Evolutionary conservation across 2,113 vertebrate species (phyloP).

Genomic region (Heterochromis multidens): DNA sequence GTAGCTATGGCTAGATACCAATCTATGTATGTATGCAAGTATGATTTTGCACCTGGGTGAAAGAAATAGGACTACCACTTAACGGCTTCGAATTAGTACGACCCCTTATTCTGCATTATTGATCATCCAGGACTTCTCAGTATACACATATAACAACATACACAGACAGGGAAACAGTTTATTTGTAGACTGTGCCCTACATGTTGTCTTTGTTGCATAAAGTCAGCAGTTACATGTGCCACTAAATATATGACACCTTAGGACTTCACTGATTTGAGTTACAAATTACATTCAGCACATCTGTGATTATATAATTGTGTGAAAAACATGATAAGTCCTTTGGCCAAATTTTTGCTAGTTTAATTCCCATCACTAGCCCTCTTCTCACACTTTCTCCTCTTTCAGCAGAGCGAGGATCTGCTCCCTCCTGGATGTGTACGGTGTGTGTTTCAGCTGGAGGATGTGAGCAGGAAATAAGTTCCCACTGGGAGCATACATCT

Average conservation of each 20-base stretch:
- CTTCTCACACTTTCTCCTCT: slow-evolving; percentile 49
- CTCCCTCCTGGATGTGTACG: slow-evolving; percentile 85
- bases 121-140: not conserved
- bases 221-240: not conserved
- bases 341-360: not conserved
- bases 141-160: not conserved
- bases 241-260: not conserved
- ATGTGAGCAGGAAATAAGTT: slow-evolving; percentile 84
- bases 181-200: not conserved
- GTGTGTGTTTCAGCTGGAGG: slow-evolving; percentile 83
- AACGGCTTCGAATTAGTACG: rapidly evolving
- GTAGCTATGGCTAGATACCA: not conserved
- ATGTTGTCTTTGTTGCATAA: not conserved
- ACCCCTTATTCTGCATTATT: too few relatives aligned
- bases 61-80: not conserved
- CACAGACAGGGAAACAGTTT: not conserved
- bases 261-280: not conserved
- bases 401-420: slow-evolving; percentile 77
- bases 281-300: not conserved
- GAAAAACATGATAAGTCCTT: not conserved
- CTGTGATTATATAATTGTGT: not conserved
- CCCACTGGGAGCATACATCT: slow-evolving; percentile 84
- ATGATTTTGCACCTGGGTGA: not conserved
- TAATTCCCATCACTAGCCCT: not conserved
- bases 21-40: rapidly evolving